A percentile compares a stretch with the other conserved stretches of the same genome.
These are phyloP conservation scores for Synergus laeviventris DNA, from an alignment of 2,888 invertebrate genomes.

Conservation along the genomic window DNA sequence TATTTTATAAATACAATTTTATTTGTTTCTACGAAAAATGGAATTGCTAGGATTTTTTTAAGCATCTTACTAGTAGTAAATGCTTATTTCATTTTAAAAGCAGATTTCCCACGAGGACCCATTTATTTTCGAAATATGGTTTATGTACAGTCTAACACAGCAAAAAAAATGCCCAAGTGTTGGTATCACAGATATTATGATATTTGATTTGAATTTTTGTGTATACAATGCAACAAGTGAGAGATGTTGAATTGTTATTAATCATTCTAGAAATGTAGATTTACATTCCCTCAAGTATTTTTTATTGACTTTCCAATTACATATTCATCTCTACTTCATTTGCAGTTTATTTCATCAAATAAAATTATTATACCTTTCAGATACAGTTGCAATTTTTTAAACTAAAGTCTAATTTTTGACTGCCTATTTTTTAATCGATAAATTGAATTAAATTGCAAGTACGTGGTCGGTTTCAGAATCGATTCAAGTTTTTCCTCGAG, in stretches of 20 bases:
- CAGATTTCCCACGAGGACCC: constrained; percentile 14
- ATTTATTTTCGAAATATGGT: constrained; percentile 27
- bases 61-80: neutral
- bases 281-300: no score
- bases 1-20: neutral
- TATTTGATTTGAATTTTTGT: neutral
- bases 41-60: neutral
- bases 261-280: neutral
- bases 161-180: neutral
- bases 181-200: neutral
- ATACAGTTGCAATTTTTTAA: neutral
- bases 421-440: neutral
- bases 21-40: neutral
- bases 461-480: neutral
- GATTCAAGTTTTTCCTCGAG: neutral
- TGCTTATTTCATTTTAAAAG: constrained; percentile 14
- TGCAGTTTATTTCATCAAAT: no score
- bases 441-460: neutral
- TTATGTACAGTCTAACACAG: constrained; percentile 2
- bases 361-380: no score
- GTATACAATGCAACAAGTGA: constrained; percentile 38
- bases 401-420: neutral
- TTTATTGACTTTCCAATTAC: no score
- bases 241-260: neutral
- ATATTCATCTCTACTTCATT: no score